phyloP scores from a whole-genome alignment of 1,140 invertebrate species.

The Drosophila suzukii region DNA sequence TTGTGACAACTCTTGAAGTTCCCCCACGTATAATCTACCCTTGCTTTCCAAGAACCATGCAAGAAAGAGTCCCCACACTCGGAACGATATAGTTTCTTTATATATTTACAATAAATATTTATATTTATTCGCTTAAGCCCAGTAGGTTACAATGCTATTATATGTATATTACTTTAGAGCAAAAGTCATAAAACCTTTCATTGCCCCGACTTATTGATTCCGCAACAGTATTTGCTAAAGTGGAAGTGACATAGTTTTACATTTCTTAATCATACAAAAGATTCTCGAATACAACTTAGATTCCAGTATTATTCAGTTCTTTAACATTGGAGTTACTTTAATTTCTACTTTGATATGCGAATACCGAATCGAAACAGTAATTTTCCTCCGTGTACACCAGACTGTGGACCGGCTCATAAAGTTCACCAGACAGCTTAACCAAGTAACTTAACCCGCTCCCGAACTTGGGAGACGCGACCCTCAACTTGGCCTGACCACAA shows the following conservation, averaged over 20 bases:
- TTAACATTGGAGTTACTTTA: no score
- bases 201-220: neutral
- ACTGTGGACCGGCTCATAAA: neutral
- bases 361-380: neutral
- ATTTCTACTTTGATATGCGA: neutral
- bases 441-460: conserved; percentile 7
- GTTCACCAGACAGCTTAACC: conserved; percentile 1
- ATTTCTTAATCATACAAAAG: no score
- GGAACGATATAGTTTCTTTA: neutral
- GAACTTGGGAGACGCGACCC: neutral
- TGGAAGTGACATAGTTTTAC: neutral
- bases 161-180: no score
- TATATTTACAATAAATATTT: neutral
- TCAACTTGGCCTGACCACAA: conserved; percentile 61
- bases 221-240: neutral
- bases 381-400: conserved; percentile 5
- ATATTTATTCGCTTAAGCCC: neutral
- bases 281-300: no score
- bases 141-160: neutral
- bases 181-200: neutral
- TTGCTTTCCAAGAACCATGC: no score
- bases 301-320: neutral
- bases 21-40: no score
- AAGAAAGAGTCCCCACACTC: no score
- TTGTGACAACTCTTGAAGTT: no score